These are phyloP conservation scores for Sepiola atlantica DNA, from an alignment of 2,888 invertebrate genomes.

Conservation along the genomic window DNA sequence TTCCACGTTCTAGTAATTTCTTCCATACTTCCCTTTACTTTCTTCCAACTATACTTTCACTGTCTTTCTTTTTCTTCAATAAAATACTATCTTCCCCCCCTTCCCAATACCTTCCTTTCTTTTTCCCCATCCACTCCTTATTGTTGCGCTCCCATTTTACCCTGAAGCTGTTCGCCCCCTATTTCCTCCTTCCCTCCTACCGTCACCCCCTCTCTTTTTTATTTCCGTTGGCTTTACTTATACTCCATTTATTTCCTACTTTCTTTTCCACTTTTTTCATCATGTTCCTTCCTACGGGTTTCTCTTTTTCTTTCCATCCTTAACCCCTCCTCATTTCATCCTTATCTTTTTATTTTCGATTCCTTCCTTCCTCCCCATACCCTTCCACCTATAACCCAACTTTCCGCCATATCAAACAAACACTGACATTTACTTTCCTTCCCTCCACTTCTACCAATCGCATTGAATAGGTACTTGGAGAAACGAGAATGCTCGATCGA, in stretches of 20 bases:
- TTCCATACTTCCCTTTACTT: neutral
- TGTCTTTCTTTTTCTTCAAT: too few relatives aligned
- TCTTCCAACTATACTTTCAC: too few relatives aligned
- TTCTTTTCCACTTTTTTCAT: neutral
- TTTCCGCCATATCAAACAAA: too few relatives aligned
- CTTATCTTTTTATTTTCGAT: neutral
- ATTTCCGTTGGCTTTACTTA: neutral
- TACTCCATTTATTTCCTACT: too few relatives aligned
- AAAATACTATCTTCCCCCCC: too few relatives aligned
- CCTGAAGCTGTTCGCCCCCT: neutral
- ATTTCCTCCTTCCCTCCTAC: neutral
- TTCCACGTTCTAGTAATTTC: too few relatives aligned
- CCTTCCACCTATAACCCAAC: neutral
- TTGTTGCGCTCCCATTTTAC: neutral
- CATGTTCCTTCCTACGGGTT: neutral
- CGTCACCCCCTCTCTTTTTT: neutral
- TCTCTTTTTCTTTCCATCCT: neutral
- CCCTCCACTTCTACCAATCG: too few relatives aligned
- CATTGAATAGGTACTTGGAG: too few relatives aligned
- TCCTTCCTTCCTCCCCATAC: neutral
- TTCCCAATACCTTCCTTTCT: too few relatives aligned
- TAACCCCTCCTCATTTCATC: neutral
- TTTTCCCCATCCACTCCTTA: too few relatives aligned
- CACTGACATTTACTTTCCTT: too few relatives aligned
- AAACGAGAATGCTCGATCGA: too few relatives aligned